Base-by-base conservation (phyloP, 2,113 vertebrate species). In the Oenanthe oenanthe region DNA sequence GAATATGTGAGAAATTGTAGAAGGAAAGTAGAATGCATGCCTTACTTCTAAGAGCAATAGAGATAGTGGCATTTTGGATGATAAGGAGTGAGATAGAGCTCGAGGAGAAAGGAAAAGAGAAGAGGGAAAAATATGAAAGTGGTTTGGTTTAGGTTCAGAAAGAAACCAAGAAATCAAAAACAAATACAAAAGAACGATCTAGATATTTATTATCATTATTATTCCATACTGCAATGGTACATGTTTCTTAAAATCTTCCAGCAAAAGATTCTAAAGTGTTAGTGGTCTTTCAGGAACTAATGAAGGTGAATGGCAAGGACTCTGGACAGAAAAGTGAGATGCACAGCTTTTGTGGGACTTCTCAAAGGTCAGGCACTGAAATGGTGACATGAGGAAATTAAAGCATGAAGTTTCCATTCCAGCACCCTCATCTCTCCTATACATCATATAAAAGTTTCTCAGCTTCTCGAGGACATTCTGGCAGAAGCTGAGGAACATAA, bases 271-370 rank as follows among this genome's bases (percentile, higher is more conserved):
- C 24, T 51, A 45, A 93, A 93, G 43, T 4, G 1, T 73, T 95
- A 89, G 65, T n/a, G 48, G 13, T 43, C 62, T 88, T 89, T 77
- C 36, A 83, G 79, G 51, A 89, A 60, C 40, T 77, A 93, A 95
- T 71, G 62, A 79, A 88, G 51, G 58, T 79, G 60, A 85, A 95
- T 66, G 31, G 10, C 62, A 94, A 93, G 67, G 63, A 57, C 63
- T 56, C 19, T 48, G 51, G 48, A 93, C 81, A 66, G 88, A 85
- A 94, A 94, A 89, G 54, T 76, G 78, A 80, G 38, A n/a, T 76
- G 48, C 72, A 79, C 21, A 71, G 40, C n/a, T 6, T 0, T 36
- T 89, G 60, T 2, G 12, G 74, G 71, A 83, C 43, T 85, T 62
- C 67, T 19, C 51, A 82, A 92, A 91, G 42, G 38, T 65, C 81